phyloP scores from a whole-genome alignment of 2,797 vertebrate species.

The Crenuchus spilurus region DNA sequence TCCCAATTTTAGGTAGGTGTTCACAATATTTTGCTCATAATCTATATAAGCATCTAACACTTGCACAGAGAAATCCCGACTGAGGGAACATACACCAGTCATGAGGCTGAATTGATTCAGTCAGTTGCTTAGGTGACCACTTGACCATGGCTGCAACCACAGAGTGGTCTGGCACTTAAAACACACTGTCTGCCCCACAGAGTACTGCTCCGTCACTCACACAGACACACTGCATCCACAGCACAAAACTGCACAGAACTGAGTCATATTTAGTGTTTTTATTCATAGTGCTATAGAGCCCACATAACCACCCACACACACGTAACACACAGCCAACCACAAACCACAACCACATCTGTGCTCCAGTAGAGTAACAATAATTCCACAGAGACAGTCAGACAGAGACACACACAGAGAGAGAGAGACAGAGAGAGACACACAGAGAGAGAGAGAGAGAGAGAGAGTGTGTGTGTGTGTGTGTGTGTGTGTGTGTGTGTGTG shows the following conservation, averaged over 20 bases:
- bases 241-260: conserved; percentile 31
- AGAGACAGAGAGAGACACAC: background rate
- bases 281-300: conserved; percentile 35
- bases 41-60: background rate
- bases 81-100: background rate
- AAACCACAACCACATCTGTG: conserved; percentile 47
- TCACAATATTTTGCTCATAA: too few relatives aligned
- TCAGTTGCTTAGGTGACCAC: background rate
- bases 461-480: background rate
- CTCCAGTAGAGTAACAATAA: conserved; percentile 11
- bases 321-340: conserved; percentile 20
- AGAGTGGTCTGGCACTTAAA: conserved; percentile 3
- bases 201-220: background rate
- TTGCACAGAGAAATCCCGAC: background rate
- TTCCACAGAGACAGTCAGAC: conserved; percentile 12
- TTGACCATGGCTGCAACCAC: background rate
- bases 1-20: too few relatives aligned
- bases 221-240: too few relatives aligned
- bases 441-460: background rate
- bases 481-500: background rate
- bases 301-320: conserved; percentile 40
- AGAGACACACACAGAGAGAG: background rate
- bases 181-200: conserved; percentile 11
- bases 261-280: conserved; percentile 27
- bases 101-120: background rate